phyloP scores from a whole-genome alignment of 2,113 vertebrate genomes.

The Pan paniscus region DNA sequence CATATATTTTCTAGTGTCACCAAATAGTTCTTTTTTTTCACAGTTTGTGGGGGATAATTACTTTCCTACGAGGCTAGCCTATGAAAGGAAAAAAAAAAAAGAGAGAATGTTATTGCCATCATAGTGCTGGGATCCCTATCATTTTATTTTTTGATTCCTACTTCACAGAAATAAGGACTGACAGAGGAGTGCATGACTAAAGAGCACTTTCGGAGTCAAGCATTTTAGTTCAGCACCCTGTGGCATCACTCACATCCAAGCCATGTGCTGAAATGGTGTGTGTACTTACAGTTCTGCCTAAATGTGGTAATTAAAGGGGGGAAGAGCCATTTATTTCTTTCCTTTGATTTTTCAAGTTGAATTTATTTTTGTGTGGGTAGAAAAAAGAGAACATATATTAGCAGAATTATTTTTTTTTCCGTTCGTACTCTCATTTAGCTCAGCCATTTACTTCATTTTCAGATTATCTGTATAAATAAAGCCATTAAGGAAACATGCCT shows the following conservation, averaged over 20 bases:
- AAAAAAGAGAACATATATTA: slow-evolving; percentile 64
- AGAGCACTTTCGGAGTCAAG: not conserved
- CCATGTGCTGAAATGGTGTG: slow-evolving; percentile 61
- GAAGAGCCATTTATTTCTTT: slow-evolving; percentile 60
- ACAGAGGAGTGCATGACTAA: not conserved
- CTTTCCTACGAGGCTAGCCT: not conserved
- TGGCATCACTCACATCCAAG: not conserved
- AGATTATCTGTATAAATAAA: slow-evolving; percentile 68
- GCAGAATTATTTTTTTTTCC: slow-evolving; percentile 61
- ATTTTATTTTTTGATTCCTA: not conserved
- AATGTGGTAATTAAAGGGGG: slow-evolving; percentile 54
- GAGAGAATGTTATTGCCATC: not conserved
- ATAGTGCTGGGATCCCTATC: not conserved
- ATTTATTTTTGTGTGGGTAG: slow-evolving; percentile 74
- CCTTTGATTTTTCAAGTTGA: slow-evolving; percentile 48
- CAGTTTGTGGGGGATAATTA: not conserved
- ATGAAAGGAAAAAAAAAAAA: not conserved
- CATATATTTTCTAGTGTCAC: not conserved
- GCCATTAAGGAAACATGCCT: slow-evolving; percentile 52
- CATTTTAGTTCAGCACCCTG: not conserved
- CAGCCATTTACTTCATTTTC: slow-evolving; percentile 74
- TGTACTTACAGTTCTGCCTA: slow-evolving; percentile 54
- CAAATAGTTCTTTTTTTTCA: not conserved
- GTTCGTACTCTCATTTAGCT: slow-evolving; percentile 61
- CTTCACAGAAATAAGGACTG: not conserved